phyloP scores from a whole-genome alignment of 2,888 invertebrate species.

The Thumatha senex region DNA sequence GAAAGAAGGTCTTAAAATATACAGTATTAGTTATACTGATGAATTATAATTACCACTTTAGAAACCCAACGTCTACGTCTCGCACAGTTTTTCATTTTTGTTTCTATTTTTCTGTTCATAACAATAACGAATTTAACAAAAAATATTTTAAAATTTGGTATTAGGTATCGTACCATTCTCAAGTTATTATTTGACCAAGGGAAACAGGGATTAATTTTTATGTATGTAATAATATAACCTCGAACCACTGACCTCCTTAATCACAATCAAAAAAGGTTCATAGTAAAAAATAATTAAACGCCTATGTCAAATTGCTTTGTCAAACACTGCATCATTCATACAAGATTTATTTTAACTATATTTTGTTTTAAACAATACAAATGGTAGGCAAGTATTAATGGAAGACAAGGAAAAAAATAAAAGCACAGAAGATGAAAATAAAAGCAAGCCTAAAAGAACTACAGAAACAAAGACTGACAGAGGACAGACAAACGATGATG shows the following conservation, averaged over 20 bases:
- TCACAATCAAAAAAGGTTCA: not conserved
- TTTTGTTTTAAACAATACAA: constrained; percentile 51
- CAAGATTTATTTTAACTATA: constrained; percentile 39
- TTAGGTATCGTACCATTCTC: no score
- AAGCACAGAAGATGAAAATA: constrained; percentile 41
- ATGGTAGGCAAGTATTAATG: constrained; percentile 65
- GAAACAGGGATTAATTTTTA: no score
- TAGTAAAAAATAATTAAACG: constrained; percentile 13
- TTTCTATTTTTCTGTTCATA: no score
- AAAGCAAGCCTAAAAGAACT: constrained; percentile 40
- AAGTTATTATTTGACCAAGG: no score
- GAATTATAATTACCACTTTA: no score
- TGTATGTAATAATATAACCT: no score
- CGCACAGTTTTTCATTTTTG: no score
- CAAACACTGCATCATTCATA: constrained; percentile 38
- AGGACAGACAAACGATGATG: constrained; percentile 49
- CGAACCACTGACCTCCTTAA: not conserved
- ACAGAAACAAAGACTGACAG: constrained; percentile 26
- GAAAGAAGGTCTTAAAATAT: no score
- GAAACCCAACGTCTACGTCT: no score
- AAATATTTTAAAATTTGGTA: no score
- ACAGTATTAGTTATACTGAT: no score
- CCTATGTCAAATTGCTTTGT: constrained; percentile 34
- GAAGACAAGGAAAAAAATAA: constrained; percentile 55
- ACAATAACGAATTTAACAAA: no score